A percentile compares a stretch with the other conserved stretches of the same genome.
Conservation (phyloP, 2,888 invertebrate species). For the Buathra laborator region DNA sequence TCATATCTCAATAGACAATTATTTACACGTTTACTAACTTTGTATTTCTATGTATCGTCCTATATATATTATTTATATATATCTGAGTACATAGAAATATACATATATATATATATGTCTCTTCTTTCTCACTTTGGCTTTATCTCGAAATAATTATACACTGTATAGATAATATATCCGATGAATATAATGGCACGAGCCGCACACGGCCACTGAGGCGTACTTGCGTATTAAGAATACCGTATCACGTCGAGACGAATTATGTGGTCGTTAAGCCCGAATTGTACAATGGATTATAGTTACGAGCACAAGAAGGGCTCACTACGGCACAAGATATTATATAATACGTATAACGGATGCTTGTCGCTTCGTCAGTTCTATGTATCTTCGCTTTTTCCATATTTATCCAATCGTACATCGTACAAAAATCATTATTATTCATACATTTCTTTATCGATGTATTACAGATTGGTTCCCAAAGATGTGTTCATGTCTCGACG, state of each 20-base stretch:
- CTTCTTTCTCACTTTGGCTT: slow-evolving; percentile 16
- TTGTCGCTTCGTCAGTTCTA: slow-evolving; percentile 44
- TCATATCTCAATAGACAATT: slow-evolving; percentile 1
- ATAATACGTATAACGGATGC: slow-evolving; percentile 48
- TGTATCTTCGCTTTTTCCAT: not conserved
- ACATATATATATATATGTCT: slow-evolving; percentile 18
- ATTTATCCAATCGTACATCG: not conserved
- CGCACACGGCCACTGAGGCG: slow-evolving; percentile 66
- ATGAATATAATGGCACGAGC: slow-evolving; percentile 34
- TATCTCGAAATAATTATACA: slow-evolving; percentile 21
- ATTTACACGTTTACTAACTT: slow-evolving; percentile 19
- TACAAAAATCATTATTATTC: not conserved
- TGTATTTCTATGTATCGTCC: not conserved
- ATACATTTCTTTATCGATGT: slow-evolving; percentile 33
- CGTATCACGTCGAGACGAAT: slow-evolving; percentile 69
- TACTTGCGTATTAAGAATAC: slow-evolving; percentile 67
- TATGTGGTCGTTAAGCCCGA: slow-evolving; percentile 71
- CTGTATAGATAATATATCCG: slow-evolving; percentile 17
- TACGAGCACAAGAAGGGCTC: slow-evolving; percentile 70
- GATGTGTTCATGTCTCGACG: slow-evolving; percentile 78
- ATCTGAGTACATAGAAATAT: not conserved
- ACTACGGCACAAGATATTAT: slow-evolving; percentile 56
- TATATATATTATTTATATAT: slow-evolving; percentile 18
- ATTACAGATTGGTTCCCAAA: slow-evolving; percentile 79
- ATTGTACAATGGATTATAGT: slow-evolving; percentile 66